These are phyloP conservation scores for Acyrthosiphon pisum DNA, from an alignment of 1,140 invertebrate genomes.

Conservation along the genomic window DNA sequence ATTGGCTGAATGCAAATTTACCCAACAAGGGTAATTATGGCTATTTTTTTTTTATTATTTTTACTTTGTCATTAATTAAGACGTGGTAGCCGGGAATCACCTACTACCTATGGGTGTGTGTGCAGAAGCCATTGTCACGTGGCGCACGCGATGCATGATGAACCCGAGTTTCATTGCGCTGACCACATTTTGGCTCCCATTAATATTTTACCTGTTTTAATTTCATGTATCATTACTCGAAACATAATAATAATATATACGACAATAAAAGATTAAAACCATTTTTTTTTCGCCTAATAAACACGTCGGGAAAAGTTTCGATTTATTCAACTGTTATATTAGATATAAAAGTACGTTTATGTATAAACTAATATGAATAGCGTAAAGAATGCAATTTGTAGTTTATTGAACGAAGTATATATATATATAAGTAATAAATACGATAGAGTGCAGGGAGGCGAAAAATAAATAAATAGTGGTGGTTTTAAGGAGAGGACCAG, in stretches of 20 bases:
- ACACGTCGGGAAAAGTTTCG: background rate
- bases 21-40: background rate
- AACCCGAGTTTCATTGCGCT: background rate
- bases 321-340: background rate
- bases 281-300: background rate
- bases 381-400: background rate
- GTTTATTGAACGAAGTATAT: background rate
- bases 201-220: background rate
- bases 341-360: too few relatives aligned
- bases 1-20: background rate
- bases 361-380: background rate
- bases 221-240: background rate
- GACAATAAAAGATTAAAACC: background rate
- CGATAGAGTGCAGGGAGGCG: background rate
- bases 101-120: background rate
- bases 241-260: background rate
- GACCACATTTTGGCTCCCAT: background rate
- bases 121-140: background rate
- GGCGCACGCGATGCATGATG: background rate
- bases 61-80: background rate
- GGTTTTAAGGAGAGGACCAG: too few relatives aligned
- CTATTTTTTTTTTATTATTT: background rate
- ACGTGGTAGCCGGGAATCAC: background rate
- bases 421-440: background rate
- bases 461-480: background rate